phyloP scores from a whole-genome alignment of 2,113 vertebrate species.

The Heterochromis multidens region DNA sequence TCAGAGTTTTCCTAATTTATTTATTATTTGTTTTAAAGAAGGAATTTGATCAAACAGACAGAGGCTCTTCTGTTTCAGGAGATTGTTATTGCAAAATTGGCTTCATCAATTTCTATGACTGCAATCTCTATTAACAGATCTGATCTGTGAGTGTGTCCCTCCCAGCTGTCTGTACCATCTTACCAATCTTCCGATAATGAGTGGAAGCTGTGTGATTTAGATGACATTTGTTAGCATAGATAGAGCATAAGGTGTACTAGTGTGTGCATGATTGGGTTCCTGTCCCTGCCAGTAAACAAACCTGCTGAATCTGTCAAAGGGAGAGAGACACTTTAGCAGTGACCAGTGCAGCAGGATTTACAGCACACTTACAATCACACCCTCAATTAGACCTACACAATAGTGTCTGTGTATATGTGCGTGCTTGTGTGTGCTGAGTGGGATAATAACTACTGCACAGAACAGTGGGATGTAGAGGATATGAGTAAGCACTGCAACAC shows the following conservation, averaged over 20 bases:
- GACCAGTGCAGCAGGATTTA: constrained; percentile 59
- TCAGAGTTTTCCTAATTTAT: constrained; percentile 24
- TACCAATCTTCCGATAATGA: not conserved
- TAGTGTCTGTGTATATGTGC: not conserved
- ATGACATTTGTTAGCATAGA: constrained; percentile 31
- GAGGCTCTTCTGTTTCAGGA: constrained; percentile 22
- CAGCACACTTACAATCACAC: constrained; percentile 44
- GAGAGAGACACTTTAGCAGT: constrained; percentile 32
- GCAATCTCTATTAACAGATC: not conserved
- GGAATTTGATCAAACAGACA: constrained; percentile 3
- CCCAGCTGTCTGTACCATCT: not conserved
- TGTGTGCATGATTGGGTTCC: constrained; percentile 50
- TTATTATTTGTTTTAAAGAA: not conserved
- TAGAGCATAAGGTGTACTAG: not conserved
- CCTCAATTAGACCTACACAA: constrained; percentile 59
- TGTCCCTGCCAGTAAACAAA: constrained; percentile 47
- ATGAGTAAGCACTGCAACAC: constrained; percentile 52
- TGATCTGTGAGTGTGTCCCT: not conserved
- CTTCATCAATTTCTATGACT: constrained; percentile 30
- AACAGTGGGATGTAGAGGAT: constrained; percentile 33
- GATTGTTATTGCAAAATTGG: constrained; percentile 31
- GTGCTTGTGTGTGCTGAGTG: not conserved
- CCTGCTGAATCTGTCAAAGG: constrained; percentile 43
- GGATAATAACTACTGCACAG: constrained; percentile 8
- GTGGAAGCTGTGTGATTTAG: constrained; percentile 2